Base-by-base conservation (phyloP, 2,113 vertebrate genomes). In the Scophthalmus maximus region DNA sequence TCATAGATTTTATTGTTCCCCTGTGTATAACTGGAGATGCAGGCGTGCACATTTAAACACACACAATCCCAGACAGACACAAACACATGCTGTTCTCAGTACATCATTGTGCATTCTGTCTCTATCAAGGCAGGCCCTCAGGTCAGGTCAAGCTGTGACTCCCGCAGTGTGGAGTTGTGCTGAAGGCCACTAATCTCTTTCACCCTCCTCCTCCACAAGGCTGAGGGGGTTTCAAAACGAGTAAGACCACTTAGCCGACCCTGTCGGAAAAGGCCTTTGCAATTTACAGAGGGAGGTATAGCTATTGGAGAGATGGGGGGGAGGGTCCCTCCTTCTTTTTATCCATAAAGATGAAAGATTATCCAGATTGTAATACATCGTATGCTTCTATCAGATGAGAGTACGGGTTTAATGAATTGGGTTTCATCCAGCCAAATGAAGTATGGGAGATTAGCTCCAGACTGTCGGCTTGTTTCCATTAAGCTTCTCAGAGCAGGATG, bases 331-430 rank as follows among this genome's bases (percentile, higher is more conserved):
- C 46, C 59, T n/a, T 44, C 18, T 25, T 64, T 69, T 56, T 80
- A 75, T 68, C 78, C 72, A 83, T 82, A 65, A 85, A 83, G 80
- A 83, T 84, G 63, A 79, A 75, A 88, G 88, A 89, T 91, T 81
- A 86, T 77, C 71, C 63, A 71, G 76, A 87, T 82, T 87, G 87
- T 83, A 74, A 69, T 61, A 76, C 73, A 82, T 83, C 79, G 66
- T 76, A 58, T 78, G 75, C 58, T 44, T 52, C 83, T 73, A 81
- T 87, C 78, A 73, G 70, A 85, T 81, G 72, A 78, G 83, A 74
- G 67, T 60, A 79, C 75, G 25, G 22, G 46, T 79, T 76, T 83
- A 87, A 86, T 87, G 70, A 90, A 88, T 81, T 62, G 52, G 75
- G 65, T 68, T 71, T 87, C 66, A 85, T 88, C 44, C 9, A 29